These are phyloP conservation scores for Lycocorax pyrrhopterus DNA, from an alignment of 2,113 vertebrate genomes.

Conservation along the genomic window DNA sequence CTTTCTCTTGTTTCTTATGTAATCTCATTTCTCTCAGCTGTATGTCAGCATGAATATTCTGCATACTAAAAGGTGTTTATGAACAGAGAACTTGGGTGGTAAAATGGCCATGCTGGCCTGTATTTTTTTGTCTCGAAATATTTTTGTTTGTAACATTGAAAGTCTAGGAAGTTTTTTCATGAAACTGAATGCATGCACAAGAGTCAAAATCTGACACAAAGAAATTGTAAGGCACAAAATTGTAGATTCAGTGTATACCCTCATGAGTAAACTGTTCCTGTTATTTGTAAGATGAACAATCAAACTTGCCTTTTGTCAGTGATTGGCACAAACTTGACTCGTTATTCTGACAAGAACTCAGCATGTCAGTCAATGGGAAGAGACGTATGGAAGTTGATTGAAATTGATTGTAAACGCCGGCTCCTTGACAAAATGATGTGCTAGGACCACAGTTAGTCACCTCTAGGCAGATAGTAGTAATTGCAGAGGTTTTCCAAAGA, in stretches of 20 bases:
- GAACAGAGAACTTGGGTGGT: neutral
- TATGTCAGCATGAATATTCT: neutral
- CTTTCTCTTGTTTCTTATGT: neutral
- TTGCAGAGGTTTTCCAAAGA: slow-evolving; percentile 18
- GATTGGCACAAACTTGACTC: slow-evolving; percentile 42
- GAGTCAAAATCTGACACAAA: neutral
- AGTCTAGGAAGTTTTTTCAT: neutral
- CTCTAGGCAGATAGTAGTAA: neutral
- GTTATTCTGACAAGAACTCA: slow-evolving; percentile 20
- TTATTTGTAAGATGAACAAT: slow-evolving; percentile 22
- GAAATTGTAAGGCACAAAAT: neutral
- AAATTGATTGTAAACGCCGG: slow-evolving; percentile 57
- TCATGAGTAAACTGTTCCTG: neutral
- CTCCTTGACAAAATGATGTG: slow-evolving; percentile 46
- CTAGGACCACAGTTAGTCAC: neutral
- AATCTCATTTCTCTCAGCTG: neutral
- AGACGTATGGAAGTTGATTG: slow-evolving; percentile 39
- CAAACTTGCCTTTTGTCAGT: slow-evolving; percentile 15
- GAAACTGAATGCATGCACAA: no score
- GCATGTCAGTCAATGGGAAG: slow-evolving; percentile 34
- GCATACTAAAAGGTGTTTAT: neutral
- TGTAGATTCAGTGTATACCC: neutral
- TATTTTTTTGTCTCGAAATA: neutral
- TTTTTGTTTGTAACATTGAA: neutral
- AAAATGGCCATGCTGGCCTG: neutral